Percentiles rank a stretch among this genome's conserved stretches.
Evolutionary conservation across 2,797 vertebrate genomes (phyloP).

Genomic region (Melanotaenia trifasciata): DNA sequence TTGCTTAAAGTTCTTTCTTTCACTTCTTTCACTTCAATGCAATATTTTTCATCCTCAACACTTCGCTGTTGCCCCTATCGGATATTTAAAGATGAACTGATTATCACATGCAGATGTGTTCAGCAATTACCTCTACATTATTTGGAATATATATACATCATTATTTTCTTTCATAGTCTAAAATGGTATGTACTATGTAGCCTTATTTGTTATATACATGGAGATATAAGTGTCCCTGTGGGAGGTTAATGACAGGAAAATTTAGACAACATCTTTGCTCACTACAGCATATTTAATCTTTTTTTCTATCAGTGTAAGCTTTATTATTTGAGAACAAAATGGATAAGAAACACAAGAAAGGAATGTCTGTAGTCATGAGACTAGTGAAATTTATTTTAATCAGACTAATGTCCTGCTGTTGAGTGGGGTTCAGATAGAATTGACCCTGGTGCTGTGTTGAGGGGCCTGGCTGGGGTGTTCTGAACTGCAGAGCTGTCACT

Average conservation of each 20-base stretch:
- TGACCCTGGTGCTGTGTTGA: slow-evolving; percentile 52
- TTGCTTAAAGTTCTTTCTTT: slow-evolving; percentile 9
- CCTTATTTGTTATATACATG: background rate
- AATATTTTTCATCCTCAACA: background rate
- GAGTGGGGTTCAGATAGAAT: slow-evolving; percentile 50
- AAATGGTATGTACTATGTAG: background rate
- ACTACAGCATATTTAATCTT: background rate
- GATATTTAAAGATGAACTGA: too few relatives aligned
- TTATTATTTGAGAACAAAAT: background rate
- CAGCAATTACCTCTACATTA: background rate
- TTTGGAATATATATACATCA: too few relatives aligned
- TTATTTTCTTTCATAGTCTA: background rate
- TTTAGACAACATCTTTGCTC: background rate
- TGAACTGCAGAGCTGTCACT: slow-evolving; percentile 65
- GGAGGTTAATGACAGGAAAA: background rate
- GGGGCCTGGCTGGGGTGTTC: slow-evolving; percentile 46
- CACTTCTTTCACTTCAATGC: background rate
- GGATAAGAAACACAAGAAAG: slow-evolving; percentile 10
- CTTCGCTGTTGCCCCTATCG: background rate
- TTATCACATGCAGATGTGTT: background rate
- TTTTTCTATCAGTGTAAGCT: background rate
- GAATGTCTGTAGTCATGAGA: slow-evolving; percentile 25
- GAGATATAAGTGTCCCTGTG: background rate
- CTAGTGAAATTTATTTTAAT: slow-evolving; percentile 58
- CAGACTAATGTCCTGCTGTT: slow-evolving; percentile 56